These are phyloP conservation scores for Paguma larvata DNA, from an alignment of 2,797 vertebrate species.

Conservation along the genomic window DNA sequence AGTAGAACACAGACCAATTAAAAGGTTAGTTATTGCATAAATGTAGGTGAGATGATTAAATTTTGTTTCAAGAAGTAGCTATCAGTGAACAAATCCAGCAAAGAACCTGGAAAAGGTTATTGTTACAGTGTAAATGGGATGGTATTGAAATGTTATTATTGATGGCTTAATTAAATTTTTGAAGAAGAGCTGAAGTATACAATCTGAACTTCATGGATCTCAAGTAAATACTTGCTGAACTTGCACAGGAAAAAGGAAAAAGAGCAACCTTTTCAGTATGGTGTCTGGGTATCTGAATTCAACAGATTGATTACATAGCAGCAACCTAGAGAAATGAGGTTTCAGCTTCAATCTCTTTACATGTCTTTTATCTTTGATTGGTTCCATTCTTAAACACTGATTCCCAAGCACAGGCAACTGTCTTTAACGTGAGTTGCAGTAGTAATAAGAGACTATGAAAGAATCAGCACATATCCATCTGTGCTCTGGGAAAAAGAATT, in stretches of 20 bases:
- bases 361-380: constrained; percentile 64
- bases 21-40: background rate
- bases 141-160: constrained; percentile 16
- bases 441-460: background rate
- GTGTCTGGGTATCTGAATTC: constrained; percentile 39
- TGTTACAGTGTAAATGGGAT: constrained; percentile 15
- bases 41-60: background rate
- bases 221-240: constrained; percentile 30
- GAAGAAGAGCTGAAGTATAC: constrained; percentile 1
- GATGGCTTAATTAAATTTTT: constrained; percentile 57
- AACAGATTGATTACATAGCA: constrained; percentile 58
- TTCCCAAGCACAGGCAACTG: background rate
- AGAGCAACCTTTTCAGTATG: background rate
- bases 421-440: background rate
- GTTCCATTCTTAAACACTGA: constrained; percentile 28
- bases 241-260: background rate
- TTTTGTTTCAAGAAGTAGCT: constrained; percentile 46
- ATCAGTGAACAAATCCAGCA: constrained; percentile 26
- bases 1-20: background rate
- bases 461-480: background rate
- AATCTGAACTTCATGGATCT: background rate
- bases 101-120: background rate
- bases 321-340: constrained; percentile 64
- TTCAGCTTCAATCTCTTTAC: constrained; percentile 70
- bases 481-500: background rate